Base-by-base conservation (phyloP, 2,888 invertebrate species). In the Conus canariensis region DNA sequence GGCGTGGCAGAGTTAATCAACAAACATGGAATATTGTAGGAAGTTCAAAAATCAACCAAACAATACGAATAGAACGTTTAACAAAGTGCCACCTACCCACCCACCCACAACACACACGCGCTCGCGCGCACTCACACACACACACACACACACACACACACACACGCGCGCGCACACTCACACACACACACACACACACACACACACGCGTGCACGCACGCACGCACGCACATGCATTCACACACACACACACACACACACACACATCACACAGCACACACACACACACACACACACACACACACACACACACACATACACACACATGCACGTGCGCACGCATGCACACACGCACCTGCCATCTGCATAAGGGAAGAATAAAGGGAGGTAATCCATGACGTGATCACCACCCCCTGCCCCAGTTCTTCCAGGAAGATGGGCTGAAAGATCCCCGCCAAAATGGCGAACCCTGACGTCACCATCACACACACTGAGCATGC, bases 361-460 rank as follows among this genome's bases (percentile, higher is more conserved):
- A 88, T 7, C 88, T 88, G 88, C 82, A 70, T 85, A 2, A 85
- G 70, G 16, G 83, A 89, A 45, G 82, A 22, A 25, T 58, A 88
- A 19, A 88, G 60, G 30, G 88, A 80, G 30, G 88, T 88, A 45
- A 88, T 60, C 88, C 88, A 88, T 6, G 88, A 82, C 12, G 82
- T 88, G 59, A 88, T n/a, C 16, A 88, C 64, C 25, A 88, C 25
- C 59, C 88, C 88, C 14, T 77, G 70, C 1, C 19, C 88, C 64
- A 88, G 30, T 16, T 88, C 56, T 19, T 88, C 88, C 82, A 88
- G n/a, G 60, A 88, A 88, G 12, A 80, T 74, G 16, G 59, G 9
- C 88, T 88, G 88, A 25, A 80, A 88, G 3, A 88, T 80, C 16
- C 88, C 88, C 4, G 88, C 88, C 77, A 88, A 64, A 56, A 88